phyloP scores from a whole-genome alignment of 2,888 invertebrate genomes.

The Plebejus anna region DNA sequence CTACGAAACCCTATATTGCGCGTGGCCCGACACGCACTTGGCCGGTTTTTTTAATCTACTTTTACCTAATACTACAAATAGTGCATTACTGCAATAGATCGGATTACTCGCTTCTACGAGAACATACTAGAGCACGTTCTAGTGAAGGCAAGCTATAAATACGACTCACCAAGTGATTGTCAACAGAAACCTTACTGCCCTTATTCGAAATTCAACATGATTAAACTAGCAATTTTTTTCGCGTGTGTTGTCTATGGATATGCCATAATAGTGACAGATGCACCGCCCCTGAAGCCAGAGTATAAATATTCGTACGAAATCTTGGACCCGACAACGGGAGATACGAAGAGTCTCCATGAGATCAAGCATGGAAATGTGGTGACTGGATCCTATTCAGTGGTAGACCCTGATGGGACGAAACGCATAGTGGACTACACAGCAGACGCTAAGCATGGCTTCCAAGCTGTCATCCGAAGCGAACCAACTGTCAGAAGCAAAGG shows the following conservation, averaged over 20 bases:
- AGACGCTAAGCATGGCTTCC: constrained; percentile 75
- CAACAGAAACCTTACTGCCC: constrained; percentile 51
- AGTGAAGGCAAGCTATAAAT: constrained; percentile 71
- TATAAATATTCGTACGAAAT: constrained; percentile 70
- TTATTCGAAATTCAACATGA: constrained; percentile 59
- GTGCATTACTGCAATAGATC: constrained; percentile 19
- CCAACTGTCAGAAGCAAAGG: constrained; percentile 41
- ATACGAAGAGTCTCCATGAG: constrained; percentile 68
- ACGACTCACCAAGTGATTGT: constrained; percentile 46
- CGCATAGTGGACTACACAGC: constrained; percentile 71
- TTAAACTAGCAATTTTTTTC: neutral
- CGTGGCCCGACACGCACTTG: too few species aligned
- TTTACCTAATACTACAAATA: constrained; percentile 18
- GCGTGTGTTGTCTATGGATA: constrained; percentile 47
- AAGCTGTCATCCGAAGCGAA: constrained; percentile 72
- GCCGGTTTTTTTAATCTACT: neutral
- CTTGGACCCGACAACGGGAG: constrained; percentile 77
- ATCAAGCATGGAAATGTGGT: constrained; percentile 61
- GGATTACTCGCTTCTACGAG: constrained; percentile 39
- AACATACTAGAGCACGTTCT: constrained; percentile 51
- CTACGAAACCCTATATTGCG: too few species aligned
- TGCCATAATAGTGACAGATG: constrained; percentile 64
- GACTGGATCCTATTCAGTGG: constrained; percentile 62
- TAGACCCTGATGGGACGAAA: constrained; percentile 70
- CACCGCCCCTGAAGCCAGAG: constrained; percentile 57